These are phyloP conservation scores for Echeneis naucrates DNA, from an alignment of 2,797 vertebrate genomes.

Conservation along the genomic window DNA sequence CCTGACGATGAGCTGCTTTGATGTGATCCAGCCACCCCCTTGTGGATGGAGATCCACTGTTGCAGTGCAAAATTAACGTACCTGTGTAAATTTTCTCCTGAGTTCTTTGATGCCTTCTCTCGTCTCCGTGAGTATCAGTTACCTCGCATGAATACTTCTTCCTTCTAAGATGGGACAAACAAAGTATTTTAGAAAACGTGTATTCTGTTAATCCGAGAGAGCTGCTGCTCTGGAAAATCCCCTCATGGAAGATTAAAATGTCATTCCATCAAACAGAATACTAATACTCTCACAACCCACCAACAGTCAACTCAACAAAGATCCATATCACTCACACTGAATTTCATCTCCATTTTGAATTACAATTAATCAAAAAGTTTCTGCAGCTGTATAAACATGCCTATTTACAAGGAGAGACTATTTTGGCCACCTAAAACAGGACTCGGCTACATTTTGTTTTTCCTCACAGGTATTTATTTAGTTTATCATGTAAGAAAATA, in stretches of 20 bases:
- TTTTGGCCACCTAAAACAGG: not conserved
- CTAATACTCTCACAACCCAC: constrained; percentile 1
- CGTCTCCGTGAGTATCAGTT: constrained; percentile 3
- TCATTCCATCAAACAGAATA: constrained; percentile 56
- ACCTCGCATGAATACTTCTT: not conserved
- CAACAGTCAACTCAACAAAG: constrained; percentile 14
- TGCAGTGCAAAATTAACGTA: constrained; percentile 33
- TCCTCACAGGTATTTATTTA: constrained; percentile 81
- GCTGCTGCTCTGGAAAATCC: constrained; percentile 35
- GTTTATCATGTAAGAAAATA: constrained; percentile 87
- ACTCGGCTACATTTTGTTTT: constrained; percentile 27
- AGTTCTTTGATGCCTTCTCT: constrained; percentile 14
- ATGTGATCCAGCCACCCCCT: constrained; percentile 65
- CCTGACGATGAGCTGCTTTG: constrained; percentile 33
- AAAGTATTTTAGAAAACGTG: constrained; percentile 11
- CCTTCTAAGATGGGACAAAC: constrained; percentile 26
- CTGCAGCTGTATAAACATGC: not conserved
- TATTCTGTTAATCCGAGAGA: constrained; percentile 16
- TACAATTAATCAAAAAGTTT: too few relatives aligned
- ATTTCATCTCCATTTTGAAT: not conserved
- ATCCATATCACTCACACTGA: not conserved
- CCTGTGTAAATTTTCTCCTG: constrained; percentile 11
- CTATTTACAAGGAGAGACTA: not conserved
- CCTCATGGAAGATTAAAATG: constrained; percentile 52
- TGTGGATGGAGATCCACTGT: constrained; percentile 60